Conservation (phyloP, 92 coral and sea anemone species). For the Scolanthus callimorphus region DNA sequence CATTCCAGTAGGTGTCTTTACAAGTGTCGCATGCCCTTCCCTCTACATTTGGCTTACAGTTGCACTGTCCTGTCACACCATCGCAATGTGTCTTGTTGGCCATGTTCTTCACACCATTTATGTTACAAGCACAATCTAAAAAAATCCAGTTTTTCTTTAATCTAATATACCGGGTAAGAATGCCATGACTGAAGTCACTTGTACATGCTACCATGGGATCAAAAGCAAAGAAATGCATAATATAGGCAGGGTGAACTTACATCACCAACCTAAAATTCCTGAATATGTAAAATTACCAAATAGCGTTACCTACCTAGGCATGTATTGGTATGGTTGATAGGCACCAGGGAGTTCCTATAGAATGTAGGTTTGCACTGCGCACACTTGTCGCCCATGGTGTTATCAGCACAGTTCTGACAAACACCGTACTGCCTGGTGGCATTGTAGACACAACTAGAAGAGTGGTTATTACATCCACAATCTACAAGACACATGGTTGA, state of each 20-base stretch:
- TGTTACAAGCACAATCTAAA: constrained; percentile 86
- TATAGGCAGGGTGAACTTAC: too few species aligned
- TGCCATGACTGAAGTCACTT: too few species aligned
- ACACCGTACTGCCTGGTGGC: constrained; percentile 75
- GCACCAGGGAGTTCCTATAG: constrained; percentile 61
- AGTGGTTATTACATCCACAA: constrained; percentile 86
- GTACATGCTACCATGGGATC: too few species aligned
- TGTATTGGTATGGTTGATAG: constrained; percentile 51
- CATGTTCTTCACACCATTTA: constrained; percentile 55
- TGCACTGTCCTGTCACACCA: constrained; percentile 77
- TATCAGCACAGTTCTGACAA: constrained; percentile 75
- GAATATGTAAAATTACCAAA: too few species aligned
- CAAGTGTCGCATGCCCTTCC: constrained; percentile 81
- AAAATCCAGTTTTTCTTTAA: too few species aligned
- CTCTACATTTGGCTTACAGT: constrained; percentile 70
- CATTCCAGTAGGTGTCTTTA: constrained; percentile 71
- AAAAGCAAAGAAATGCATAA: too few species aligned
- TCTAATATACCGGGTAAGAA: too few species aligned
- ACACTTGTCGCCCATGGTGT: constrained; percentile 87
- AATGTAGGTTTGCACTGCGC: constrained; percentile 60
- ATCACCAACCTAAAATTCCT: too few species aligned
- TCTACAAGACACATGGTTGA: too few species aligned
- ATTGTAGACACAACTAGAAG: constrained; percentile 64
- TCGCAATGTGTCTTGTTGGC: constrained; percentile 60
- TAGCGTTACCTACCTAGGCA: constrained; percentile 93